phyloP scores from a whole-genome alignment of 2,797 vertebrate species.

The Myotis planiceps region DNA sequence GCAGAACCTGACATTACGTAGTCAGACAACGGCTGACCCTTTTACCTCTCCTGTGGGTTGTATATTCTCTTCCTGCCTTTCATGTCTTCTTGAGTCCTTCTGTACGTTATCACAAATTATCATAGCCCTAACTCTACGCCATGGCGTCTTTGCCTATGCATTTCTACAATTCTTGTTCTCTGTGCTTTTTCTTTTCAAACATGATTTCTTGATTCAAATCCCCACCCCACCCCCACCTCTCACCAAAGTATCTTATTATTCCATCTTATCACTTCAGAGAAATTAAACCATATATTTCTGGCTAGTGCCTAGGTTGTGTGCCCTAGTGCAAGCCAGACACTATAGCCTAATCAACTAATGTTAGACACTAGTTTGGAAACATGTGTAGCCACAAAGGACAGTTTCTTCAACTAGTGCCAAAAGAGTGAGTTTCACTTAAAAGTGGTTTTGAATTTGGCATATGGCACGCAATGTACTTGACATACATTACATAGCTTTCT shows the following conservation, averaged over 20 bases:
- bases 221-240: accelerated
- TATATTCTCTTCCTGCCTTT: background rate
- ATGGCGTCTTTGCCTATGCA: background rate
- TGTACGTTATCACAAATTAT: background rate
- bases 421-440: background rate
- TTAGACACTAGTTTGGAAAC: background rate
- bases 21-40: background rate
- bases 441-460: background rate
- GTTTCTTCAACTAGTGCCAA: background rate
- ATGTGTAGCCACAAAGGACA: too few relatives aligned
- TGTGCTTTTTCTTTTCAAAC: background rate
- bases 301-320: background rate
- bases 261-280: background rate
- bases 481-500: constrained; percentile 14
- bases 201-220: background rate
- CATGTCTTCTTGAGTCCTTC: background rate
- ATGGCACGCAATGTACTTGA: background rate
- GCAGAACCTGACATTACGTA: background rate
- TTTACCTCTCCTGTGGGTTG: background rate
- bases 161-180: background rate
- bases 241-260: background rate
- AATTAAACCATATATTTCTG: background rate
- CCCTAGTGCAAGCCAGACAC: too few relatives aligned
- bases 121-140: accelerated
- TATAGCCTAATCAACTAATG: background rate